Evolutionary conservation across 2,888 invertebrate genomes (phyloP), one percentile per base, ranked within the genome.

Genomic region (Euzophera pinguis): DNA sequence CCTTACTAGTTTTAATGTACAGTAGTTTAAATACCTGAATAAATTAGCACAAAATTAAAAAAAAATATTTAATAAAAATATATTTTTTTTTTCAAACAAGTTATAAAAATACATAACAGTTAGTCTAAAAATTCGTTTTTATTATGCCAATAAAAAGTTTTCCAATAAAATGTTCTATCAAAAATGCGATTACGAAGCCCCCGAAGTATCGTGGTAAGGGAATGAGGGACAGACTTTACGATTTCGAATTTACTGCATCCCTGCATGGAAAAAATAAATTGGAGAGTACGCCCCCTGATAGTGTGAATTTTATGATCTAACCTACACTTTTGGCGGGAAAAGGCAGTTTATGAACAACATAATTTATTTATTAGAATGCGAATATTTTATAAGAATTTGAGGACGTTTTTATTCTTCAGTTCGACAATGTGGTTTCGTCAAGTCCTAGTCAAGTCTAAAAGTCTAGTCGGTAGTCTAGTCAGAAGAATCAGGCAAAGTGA

Each of bases 201-300:
- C 59, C 53, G 50, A 56, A 57, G 56, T 67, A 65, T 64, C 71
- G 63, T 79, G 62, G 80, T 80, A 77, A 69, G 71, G 75, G 81
- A 59, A 63, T 69, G 58, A 70, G 81, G 78, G 75, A 81, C 80
- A 86, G 88, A 85, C 74, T 87, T 86, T 85, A 85, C 83, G 84
- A 84, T 82, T 79, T 64, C 69, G 70, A 77, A 68, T 84, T 84
- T 81, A 85, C 81, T 87, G 86, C 85, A 88, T 61, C 77, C 77
- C 78, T 84, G 87, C 87, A 86, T 64, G 85, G 84, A 84, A 87
- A 88, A 88, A 88, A 89, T 86, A 89, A 88, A 89, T 89, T 87
- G 86, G 84, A 80, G 78, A 75, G 74, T 73, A 80, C 83, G 78
- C 87, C 86, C 88, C 73, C 69, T 63, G 65, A 67, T 64, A 77